Conservation (phyloP, 2,113 vertebrate species). For the Ceyx melanurus region DNA sequence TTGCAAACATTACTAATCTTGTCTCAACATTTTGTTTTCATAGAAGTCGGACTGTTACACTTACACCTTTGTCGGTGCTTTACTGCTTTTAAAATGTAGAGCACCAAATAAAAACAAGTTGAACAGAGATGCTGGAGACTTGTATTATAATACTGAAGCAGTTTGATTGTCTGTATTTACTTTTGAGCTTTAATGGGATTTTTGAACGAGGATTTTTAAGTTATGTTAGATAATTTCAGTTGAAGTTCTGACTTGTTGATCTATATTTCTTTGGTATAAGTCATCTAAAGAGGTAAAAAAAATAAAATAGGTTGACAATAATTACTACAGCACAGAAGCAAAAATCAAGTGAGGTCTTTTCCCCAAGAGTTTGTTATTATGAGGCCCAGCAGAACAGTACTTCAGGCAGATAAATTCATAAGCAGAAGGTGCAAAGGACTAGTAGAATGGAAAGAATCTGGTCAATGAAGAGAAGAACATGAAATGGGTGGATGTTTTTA, state of each 20-base stretch:
- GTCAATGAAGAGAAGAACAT: neutral
- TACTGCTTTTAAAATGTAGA: neutral
- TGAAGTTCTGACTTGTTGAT: neutral
- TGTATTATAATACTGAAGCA: neutral
- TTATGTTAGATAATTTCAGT: neutral
- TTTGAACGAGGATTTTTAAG: neutral
- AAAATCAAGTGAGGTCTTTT: neutral
- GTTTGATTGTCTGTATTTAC: neutral
- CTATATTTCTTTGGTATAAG: neutral
- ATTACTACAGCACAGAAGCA: neutral
- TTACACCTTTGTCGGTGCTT: neutral
- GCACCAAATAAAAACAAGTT: neutral
- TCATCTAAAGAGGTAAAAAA: neutral
- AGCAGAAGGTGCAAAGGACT: neutral
- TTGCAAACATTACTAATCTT: neutral
- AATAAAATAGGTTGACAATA: neutral
- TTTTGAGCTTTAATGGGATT: neutral
- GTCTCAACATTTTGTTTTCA: neutral
- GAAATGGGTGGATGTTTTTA: neutral
- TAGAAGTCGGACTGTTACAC: neutral
- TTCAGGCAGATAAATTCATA: neutral
- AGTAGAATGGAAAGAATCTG: neutral
- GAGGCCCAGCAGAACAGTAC: neutral
- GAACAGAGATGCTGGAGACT: neutral
- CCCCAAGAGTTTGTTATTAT: neutral